These are phyloP conservation scores for Rhynchonycteris naso DNA, from an alignment of 2,797 vertebrate species.

Conservation along the genomic window DNA sequence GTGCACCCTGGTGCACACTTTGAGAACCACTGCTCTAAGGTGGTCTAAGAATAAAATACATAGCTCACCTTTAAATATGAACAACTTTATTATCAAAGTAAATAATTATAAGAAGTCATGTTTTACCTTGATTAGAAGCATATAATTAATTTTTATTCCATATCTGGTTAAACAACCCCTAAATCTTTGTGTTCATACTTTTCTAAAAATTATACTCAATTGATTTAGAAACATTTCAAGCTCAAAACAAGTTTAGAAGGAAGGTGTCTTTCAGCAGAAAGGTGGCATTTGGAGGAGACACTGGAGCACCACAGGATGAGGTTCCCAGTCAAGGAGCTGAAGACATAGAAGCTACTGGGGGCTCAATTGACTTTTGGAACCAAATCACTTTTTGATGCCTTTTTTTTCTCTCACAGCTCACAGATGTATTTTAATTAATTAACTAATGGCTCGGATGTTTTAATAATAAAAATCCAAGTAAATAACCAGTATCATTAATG, in stretches of 20 bases:
- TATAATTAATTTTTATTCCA: not conserved
- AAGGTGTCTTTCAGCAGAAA: not conserved
- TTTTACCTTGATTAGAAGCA: not conserved
- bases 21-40: too few species aligned
- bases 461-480: constrained; percentile 47
- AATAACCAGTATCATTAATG: constrained; percentile 3
- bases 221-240: not conserved
- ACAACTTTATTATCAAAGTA: not conserved
- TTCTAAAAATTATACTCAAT: not conserved
- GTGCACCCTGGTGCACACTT: too few species aligned
- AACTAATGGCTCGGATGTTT: constrained; percentile 38
- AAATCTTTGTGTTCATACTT: constrained; percentile 1
- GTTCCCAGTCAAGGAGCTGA: not conserved
- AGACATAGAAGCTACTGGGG: not conserved
- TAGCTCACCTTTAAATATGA: not conserved
- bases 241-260: not conserved
- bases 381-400: not conserved
- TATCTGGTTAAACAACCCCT: not conserved
- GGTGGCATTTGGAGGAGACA: constrained; percentile 18
- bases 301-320: not conserved
- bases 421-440: constrained; percentile 33
- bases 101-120: not conserved
- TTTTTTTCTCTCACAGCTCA: not conserved
- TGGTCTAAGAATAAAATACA: not conserved
- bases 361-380: not conserved